Conservation (phyloP, 2,797 vertebrate genomes). For the Trematomus bernacchii region DNA sequence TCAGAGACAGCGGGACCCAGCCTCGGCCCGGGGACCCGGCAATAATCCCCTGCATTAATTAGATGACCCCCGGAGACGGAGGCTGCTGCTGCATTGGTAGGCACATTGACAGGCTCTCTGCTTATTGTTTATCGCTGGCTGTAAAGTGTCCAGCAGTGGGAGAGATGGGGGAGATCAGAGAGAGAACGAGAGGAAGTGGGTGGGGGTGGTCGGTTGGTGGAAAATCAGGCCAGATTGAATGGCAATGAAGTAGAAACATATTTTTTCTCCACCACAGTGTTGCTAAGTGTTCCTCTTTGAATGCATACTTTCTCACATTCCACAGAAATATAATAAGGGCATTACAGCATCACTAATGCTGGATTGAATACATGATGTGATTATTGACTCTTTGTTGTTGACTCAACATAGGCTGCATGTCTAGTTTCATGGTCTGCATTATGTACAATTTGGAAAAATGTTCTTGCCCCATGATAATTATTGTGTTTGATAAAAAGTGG, state of each 20-base stretch:
- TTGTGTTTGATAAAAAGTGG: background rate
- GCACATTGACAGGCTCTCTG: conserved; percentile 69
- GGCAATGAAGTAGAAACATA: conserved; percentile 26
- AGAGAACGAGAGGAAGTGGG: conserved; percentile 25
- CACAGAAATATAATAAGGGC: background rate
- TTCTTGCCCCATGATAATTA: background rate
- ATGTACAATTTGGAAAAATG: background rate
- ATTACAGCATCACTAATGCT: conserved; percentile 10
- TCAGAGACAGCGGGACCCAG: conserved; percentile 63
- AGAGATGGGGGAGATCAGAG: conserved; percentile 50
- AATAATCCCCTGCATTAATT: conserved; percentile 81
- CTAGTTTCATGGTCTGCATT: background rate
- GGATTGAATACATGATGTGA: background rate
- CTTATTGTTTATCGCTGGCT: conserved; percentile 74
- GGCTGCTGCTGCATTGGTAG: conserved; percentile 56
- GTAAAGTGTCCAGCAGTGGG: conserved; percentile 64
- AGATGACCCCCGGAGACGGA: conserved; percentile 72
- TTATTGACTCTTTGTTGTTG: conserved; percentile 26
- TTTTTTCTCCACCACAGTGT: background rate
- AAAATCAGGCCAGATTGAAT: conserved; percentile 46
- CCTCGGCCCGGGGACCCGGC: conserved; percentile 68
- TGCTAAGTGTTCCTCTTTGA: background rate
- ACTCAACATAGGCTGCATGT: conserved; percentile 9
- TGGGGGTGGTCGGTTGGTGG: conserved; percentile 24
- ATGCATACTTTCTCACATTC: background rate